Evolutionary conservation across 2,797 vertebrate species (phyloP), one percentile per base, ranked within the genome.

Genomic region (Thunnus albacares): DNA sequence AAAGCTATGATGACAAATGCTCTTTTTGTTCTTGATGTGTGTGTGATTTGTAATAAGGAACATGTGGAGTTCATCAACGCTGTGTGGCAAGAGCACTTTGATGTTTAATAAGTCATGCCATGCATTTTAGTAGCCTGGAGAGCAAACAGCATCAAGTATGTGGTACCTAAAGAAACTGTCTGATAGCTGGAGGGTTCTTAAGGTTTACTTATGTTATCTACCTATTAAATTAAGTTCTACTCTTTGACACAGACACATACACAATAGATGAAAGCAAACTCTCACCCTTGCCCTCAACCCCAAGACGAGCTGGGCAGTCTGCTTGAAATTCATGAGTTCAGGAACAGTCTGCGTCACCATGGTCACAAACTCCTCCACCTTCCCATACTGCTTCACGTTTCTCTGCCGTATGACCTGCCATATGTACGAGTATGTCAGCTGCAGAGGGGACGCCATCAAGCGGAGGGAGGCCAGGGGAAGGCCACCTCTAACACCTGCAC

Each of bases 251-350:
- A 20, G 17, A 58, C 6, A 57, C 17, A 65, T 8, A 24, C 43
- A 64, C 33, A 28, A 1, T 0, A 45, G 3, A 43, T 60, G 4
- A 78, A 28, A 75, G 41, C 33, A 51, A 69, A 57, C 51, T 3
- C 64, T 87, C 75, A 97, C 97, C 94, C 95, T 94, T 6, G 96
- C 96, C 85, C 95, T 93, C 75, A 97, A 75, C 4, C 96, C 96
- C 83, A 97, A 64, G 66, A 95, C 77, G 28, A 97, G 93, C 75
- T 96, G 96, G 14, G 94, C 94, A 0, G 93, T 93, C 89, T 97
- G 96, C 56, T 95, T 96, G 84, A 90, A 94, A 80, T 83, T 93
- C 80, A 97, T 89, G 73, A 97, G 75, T 6, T 95, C 95, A 0
- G 96, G 96, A 1, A 95, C 93, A 0, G 93, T 94, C n/a, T 92